Base-by-base conservation (phyloP, 2,113 vertebrate genomes). In the Rhinoderma darwinii region DNA sequence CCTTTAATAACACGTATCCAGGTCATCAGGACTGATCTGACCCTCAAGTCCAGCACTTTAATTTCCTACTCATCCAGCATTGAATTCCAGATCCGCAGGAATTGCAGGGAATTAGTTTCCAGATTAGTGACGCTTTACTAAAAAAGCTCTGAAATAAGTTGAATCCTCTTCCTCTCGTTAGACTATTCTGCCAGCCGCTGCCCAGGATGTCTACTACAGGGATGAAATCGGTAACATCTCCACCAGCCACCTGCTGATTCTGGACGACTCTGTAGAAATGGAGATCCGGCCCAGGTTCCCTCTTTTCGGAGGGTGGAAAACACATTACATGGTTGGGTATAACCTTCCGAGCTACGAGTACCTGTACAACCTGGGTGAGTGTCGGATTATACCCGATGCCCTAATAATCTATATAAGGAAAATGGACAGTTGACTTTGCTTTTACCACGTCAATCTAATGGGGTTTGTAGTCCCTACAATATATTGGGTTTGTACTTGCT, bases 141-240 rank as follows among this genome's bases (percentile, higher is more conserved):
- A 14, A 11, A 51, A 18, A 51, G 5, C 17, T 18, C 50, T 18
- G 17, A 14, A 51, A 18, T 20, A 7, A 7, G 17, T 14, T 51
- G 17, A 2, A 59, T 44, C 78, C 25, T 78, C 14, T 35, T 17
- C 56, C 56, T 18, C 22, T 51, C 44, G 11, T 37, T 92, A 99
- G 98, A 99, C 98, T n/a, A 99, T 99, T 89, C 97, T 99, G 12
- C 98, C 98, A 6, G 98, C 98, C 41, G 98, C 98, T 0, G 98
- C 98, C 85, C 98, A 99, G 90, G 98, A 99, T 0, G 98, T 99
- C 3, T 99, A 99, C 89, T 99, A 99, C 93, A 90, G 98, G 80
- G 98, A 99, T 87, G 98, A 99, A 91, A 99, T 99, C 0, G 98
- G 98, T 25, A 99, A 99, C 90, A 99, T 99, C 89, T 99, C 98